Evolutionary conservation across 2,797 vertebrate genomes (phyloP), one percentile per base, ranked within the genome.

Genomic region (Calcarius lapponicus): DNA sequence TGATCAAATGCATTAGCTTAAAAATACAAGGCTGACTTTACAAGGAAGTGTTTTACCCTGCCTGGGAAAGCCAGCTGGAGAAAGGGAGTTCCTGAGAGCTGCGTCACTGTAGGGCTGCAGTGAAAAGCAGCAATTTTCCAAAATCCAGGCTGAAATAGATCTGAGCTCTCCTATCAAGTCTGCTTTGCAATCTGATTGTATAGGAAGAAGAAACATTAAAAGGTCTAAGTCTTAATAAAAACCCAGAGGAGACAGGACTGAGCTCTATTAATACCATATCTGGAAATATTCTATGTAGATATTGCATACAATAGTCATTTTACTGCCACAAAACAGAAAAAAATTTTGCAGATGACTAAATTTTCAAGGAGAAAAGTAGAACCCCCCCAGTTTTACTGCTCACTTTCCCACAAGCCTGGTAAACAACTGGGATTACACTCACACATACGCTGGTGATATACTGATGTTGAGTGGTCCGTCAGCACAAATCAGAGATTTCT

Each of bases 391-490:
- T 60, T 57, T 71, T 65, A 69, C 19, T 31, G 29, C 16, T 85
- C 11, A 19, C 13, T n/a, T 89, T 74, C 38, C 38, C 25, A 40
- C 8, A 57, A 65, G 25, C 28, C 29, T 58, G 38, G 25, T 47
- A 67, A 80, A 60, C 1, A 9, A 45, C 21, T 43, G 50, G 36
- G 34, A 26, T 69, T 91, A 10, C 17, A 7, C 24, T 87, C 58
- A 32, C 45, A n/a, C 0, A 0, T 50, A 18, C 6, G 12, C 16
- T 3, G n/a, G 15, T 54, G 57, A 53, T 53, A 57, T 6, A n/a
- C 57, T 22, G 31, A 70, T 66, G 36, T n/a, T 0, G 8, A 75
- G 47, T 31, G 20, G 32, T 75, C 73, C 88, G 80, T 42, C 73
- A 90, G 86, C 48, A 81, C 43, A 90, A 75, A 94, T 51, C 36